Percentiles rank a stretch among this genome's conserved stretches.
These are phyloP conservation scores for Neodontobutis hainanensis DNA, from an alignment of 2,113 vertebrate genomes.

Conservation along the genomic window DNA sequence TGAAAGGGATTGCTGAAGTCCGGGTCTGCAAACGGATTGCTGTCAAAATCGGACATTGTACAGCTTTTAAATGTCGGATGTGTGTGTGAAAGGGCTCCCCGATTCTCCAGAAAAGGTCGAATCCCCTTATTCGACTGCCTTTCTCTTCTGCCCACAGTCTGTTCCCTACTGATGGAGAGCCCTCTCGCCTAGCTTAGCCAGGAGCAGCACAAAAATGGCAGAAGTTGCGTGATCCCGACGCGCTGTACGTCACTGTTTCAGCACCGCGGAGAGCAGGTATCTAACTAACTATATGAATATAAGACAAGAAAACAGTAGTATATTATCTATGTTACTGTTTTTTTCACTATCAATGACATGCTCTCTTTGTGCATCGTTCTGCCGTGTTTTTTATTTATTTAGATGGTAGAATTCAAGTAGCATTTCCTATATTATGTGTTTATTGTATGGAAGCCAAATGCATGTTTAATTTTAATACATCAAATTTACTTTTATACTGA, in stretches of 20 bases:
- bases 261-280: slow-evolving; percentile 63
- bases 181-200: slow-evolving; percentile 61
- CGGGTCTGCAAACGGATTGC: slow-evolving; percentile 96
- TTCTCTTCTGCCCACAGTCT: slow-evolving; percentile 55
- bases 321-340: no score
- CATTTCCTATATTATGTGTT: no score
- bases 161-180: slow-evolving; percentile 65
- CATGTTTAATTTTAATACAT: no score
- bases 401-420: no score
- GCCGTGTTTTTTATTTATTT: no score
- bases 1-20: slow-evolving; percentile 98
- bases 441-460: no score
- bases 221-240: slow-evolving; percentile 46
- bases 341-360: no score
- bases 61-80: slow-evolving; percentile 37
- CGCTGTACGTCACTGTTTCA: slow-evolving; percentile 55
- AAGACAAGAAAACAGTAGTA: no score
- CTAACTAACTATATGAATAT: no score
- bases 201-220: slow-evolving; percentile 68
- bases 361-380: no score
- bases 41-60: slow-evolving; percentile 95
- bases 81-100: slow-evolving; percentile 36
- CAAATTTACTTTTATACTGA: no score
- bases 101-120: slow-evolving; percentile 33
- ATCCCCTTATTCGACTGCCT: slow-evolving; percentile 42